Evolutionary conservation across 1,140 invertebrate species (phyloP).

Genomic region (Anoplolepis gracilipes): DNA sequence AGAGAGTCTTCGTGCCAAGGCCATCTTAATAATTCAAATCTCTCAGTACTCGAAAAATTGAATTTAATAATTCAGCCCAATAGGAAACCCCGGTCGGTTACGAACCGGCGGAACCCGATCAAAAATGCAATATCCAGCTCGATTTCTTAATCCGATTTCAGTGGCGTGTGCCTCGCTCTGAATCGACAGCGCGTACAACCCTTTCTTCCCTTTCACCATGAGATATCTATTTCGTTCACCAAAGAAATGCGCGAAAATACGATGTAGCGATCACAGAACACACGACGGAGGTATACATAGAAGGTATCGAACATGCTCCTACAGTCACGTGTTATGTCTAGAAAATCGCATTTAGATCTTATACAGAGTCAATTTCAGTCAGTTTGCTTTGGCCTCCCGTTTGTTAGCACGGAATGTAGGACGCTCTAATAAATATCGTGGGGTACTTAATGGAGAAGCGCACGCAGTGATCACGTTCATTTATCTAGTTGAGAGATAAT

Average conservation of each 20-base stretch:
- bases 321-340: slow-evolving; percentile 19
- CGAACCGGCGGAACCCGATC: slow-evolving; percentile 78
- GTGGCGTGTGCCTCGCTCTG: slow-evolving; percentile 73
- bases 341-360: slow-evolving; percentile 39
- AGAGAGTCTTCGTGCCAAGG: slow-evolving; percentile 77
- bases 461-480: slow-evolving; percentile 21
- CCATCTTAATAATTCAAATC: slow-evolving; percentile 85
- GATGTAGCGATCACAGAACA: slow-evolving; percentile 10
- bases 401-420: slow-evolving; percentile 23
- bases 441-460: slow-evolving; percentile 15
- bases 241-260: slow-evolving; percentile 19
- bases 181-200: slow-evolving; percentile 29
- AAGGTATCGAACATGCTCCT: not conserved
- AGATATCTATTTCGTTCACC: slow-evolving; percentile 14
- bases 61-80: slow-evolving; percentile 86
- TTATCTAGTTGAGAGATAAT: not conserved
- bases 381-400: not conserved
- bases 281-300: not conserved
- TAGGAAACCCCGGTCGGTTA: slow-evolving; percentile 79
- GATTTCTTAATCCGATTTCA: slow-evolving; percentile 85
- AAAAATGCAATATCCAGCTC: slow-evolving; percentile 85
- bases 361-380: not conserved
- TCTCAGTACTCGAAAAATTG: slow-evolving; percentile 86
- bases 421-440: slow-evolving; percentile 28
- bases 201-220: slow-evolving; percentile 4